Percentiles rank a stretch among this genome's conserved stretches.
phyloP scores from a whole-genome alignment of 2,113 vertebrate genomes.

The Clarias magur region DNA sequence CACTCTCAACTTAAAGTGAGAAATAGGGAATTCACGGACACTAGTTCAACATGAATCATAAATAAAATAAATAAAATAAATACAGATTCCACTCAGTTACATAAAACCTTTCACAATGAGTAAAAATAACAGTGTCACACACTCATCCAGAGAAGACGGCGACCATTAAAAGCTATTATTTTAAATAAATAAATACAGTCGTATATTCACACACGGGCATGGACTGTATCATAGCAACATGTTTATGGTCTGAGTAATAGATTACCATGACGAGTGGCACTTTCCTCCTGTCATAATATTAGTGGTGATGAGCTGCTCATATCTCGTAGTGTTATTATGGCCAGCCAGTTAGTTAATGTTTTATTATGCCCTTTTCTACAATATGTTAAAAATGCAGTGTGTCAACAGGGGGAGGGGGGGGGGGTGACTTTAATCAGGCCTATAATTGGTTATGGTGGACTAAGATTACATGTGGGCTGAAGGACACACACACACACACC shows the following conservation, averaged over 20 bases:
- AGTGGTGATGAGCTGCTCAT: slow-evolving; percentile 50
- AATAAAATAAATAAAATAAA: neutral
- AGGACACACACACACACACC: slow-evolving; percentile 10
- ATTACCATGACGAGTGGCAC: slow-evolving; percentile 48
- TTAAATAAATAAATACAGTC: neutral
- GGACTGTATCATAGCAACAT: slow-evolving; percentile 37
- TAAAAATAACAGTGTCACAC: slow-evolving; percentile 5
- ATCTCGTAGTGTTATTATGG: slow-evolving; percentile 49
- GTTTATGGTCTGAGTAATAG: slow-evolving; percentile 53
- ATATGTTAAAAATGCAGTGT: slow-evolving; percentile 49
- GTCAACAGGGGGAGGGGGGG: slow-evolving; percentile 34
- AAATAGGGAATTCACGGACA: neutral
- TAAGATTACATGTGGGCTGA: slow-evolving; percentile 35
- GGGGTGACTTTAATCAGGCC: slow-evolving; percentile 49
- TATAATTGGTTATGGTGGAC: slow-evolving; percentile 52
- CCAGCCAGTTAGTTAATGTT: slow-evolving; percentile 51
- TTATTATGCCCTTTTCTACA: slow-evolving; percentile 44
- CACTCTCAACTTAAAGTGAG: neutral
- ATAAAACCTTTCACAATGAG: neutral
- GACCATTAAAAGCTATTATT: slow-evolving; percentile 34
- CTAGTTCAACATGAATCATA: neutral
- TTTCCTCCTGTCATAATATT: slow-evolving; percentile 51
- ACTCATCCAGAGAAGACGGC: slow-evolving; percentile 7
- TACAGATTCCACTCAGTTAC: neutral
- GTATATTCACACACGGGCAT: slow-evolving; percentile 29